Base-by-base conservation (phyloP, 2,888 invertebrate genomes). In the Thymelicus sylvestris region DNA sequence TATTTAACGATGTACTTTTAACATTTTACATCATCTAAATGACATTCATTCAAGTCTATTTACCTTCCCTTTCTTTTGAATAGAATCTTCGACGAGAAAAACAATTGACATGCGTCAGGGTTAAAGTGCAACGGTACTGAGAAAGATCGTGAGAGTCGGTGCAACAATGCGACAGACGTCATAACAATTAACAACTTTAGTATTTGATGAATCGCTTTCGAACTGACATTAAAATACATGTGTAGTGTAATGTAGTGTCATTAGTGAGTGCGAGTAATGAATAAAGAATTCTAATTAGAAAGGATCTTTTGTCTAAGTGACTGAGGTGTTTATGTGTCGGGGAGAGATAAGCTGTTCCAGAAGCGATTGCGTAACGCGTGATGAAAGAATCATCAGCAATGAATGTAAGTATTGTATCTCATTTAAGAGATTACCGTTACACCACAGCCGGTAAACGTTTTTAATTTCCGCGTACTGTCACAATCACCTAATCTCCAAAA, bases 341-440 rank as follows among this genome's bases (percentile, higher is more conserved):
- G 70, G 60, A 41, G 70, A 65, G 70, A 60, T 70, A 65, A 52
- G 31, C 24, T 48, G 65, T 65, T 52, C 65, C 60, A 65, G 60
- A 61, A 31, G 65, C 72, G 76, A 74, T 73, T 75, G 72, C 74
- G 74, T 77, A 74, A 77, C 73, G 73, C 73, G 75, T 74, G 78
- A 78, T 74, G 75, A 82, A 79, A 80, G 83, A 83, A 85, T 76
- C 82, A 77, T 80, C 82, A 88, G 87, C 79, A 81, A 92, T 92
- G 91, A 89, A 83, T 83, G 91, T 92, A 76, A 91, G 91, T 90
- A 77, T 66, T 66, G 59, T 61, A 55, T 55, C 12, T 50, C 24
- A 60, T 65, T 67, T 63, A 57, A 31, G 44, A 69, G 59, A 69
- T 69, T 69, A 71, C 55, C 52, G 31, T 66, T 71, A 52, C 66